phyloP scores from a whole-genome alignment of 1,140 invertebrate genomes.

The Chlorops oryzae region DNA sequence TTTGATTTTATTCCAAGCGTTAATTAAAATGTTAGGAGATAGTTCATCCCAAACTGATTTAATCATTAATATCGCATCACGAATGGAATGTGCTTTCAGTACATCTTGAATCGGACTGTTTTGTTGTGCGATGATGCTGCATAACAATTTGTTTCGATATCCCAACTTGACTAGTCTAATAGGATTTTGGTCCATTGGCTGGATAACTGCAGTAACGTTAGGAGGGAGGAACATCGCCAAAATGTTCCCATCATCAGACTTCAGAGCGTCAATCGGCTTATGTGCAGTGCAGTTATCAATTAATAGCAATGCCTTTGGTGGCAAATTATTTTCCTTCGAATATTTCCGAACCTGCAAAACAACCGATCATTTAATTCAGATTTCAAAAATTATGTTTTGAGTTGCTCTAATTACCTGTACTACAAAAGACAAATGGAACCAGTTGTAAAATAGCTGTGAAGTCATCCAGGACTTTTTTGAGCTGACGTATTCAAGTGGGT shows the following conservation, averaged over 20 bases:
- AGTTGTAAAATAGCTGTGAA: background rate
- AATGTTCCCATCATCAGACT: background rate
- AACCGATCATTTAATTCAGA: background rate
- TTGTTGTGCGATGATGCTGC: constrained; percentile 7
- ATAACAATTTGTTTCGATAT: constrained; percentile 7
- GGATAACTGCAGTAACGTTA: constrained; percentile 48
- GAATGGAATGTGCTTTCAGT: constrained; percentile 7
- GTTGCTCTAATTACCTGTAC: background rate
- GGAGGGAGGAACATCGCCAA: constrained; percentile 33
- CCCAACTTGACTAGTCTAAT: constrained; percentile 29
- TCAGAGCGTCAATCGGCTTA: background rate
- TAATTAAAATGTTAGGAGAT: no score
- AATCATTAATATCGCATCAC: constrained; percentile 9
- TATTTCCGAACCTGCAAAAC: background rate
- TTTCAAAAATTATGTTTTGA: no score
- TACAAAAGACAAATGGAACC: constrained; percentile 2
- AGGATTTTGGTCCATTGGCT: constrained; percentile 51
- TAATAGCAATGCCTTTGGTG: constrained; percentile 5
- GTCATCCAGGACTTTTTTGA: constrained; percentile 7
- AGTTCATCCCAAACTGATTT: constrained; percentile 8
- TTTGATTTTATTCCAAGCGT: no score
- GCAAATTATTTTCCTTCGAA: constrained; percentile 11
- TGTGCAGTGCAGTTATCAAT: constrained; percentile 6
- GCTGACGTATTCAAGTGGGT: background rate
- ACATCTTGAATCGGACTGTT: constrained; percentile 1